Evolutionary conservation across 2,888 invertebrate genomes (phyloP).

Genomic region (Euspilapteryx auroguttella): DNA sequence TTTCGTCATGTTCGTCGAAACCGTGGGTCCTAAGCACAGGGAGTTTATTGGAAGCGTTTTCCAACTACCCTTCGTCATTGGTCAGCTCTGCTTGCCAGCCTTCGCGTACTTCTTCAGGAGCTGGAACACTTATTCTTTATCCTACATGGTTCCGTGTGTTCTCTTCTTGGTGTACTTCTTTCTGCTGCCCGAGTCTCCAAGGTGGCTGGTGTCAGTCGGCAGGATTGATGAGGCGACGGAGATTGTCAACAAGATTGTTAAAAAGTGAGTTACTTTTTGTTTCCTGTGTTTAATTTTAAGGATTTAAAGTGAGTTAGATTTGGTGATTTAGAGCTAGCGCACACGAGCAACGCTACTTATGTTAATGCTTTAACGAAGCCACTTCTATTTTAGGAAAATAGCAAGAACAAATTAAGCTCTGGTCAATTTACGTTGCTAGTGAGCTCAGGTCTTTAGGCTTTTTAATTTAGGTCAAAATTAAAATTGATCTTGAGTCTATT

Average conservation of each 20-base stretch:
- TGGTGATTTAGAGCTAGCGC: no score
- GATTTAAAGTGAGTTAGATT: no score
- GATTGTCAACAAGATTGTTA: conserved; percentile 69
- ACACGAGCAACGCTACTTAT: no score
- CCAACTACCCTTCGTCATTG: conserved; percentile 70
- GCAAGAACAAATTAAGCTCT: no score
- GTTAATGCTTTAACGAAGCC: no score
- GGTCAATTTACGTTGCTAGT: no score
- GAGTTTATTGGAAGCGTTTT: conserved; percentile 63
- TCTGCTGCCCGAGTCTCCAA: conserved; percentile 76
- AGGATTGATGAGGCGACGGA: conserved; percentile 63
- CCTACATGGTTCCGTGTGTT: conserved; percentile 61
- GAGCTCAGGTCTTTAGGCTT: no score
- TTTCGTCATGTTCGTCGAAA: conserved; percentile 70
- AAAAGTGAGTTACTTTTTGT: conserved; percentile 23
- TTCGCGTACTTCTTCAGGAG: conserved; percentile 66
- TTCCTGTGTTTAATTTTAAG: no score
- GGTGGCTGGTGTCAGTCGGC: conserved; percentile 77
- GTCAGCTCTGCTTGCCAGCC: conserved; percentile 65
- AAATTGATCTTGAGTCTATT: no score
- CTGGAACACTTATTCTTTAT: conserved; percentile 67
- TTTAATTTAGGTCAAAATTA: no score
- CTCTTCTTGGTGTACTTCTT: conserved; percentile 69
- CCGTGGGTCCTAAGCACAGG: conserved; percentile 56
- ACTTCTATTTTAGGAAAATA: no score